Base-by-base conservation (phyloP, 2,797 vertebrate genomes). In the Darevskia mixta region DNA sequence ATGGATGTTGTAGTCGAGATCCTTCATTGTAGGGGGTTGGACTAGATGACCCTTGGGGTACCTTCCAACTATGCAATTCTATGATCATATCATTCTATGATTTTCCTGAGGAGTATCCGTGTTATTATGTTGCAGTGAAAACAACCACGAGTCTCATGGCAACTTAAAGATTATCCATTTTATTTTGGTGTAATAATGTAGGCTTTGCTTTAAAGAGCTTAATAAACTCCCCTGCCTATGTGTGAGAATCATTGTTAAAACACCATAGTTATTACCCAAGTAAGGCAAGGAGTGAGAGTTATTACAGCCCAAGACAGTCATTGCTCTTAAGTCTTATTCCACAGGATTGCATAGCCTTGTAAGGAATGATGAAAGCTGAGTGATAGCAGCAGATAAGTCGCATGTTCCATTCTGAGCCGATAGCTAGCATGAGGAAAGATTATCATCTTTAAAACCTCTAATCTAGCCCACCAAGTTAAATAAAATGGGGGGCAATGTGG, bases 381-480 rank as follows among this genome's bases (percentile, higher is more conserved):
- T 89, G 88, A 89, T 82, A 92, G 88, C 8, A 78, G 32, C 20
- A 92, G 92, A 94, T 94, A 94, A 94, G n/a, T 86, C 90, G 88
- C 85, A 55, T 66, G 69, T 90, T 93, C 85, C 86, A 90, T 92
- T 72, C 64, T 85, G 80, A 45, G 80, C 49, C 45, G 58, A 82
- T 72, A 92, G 55, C 27, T 85, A 89, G 89, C 66, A 76, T 86
- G 86, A 92, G 72, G 10, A 90, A 79, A 79, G 76, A 94, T 85
- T 92, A 41, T 18, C 85, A 93, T 94, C 92, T 94, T 7, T 90
- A 92, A 93, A 93, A 79, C 76, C 72, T 92, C 79, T 92, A 91
- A 94, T 94, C 90, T 94, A 89, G 78, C 87, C 83, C 88, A 93
- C 73, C 82, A 93, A 85, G 88, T 91, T 91, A 92, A 94, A 93